Percentiles rank a stretch among this genome's conserved stretches.
These are phyloP conservation scores for Pammene aurita DNA, from an alignment of 2,888 invertebrate genomes.

Conservation along the genomic window DNA sequence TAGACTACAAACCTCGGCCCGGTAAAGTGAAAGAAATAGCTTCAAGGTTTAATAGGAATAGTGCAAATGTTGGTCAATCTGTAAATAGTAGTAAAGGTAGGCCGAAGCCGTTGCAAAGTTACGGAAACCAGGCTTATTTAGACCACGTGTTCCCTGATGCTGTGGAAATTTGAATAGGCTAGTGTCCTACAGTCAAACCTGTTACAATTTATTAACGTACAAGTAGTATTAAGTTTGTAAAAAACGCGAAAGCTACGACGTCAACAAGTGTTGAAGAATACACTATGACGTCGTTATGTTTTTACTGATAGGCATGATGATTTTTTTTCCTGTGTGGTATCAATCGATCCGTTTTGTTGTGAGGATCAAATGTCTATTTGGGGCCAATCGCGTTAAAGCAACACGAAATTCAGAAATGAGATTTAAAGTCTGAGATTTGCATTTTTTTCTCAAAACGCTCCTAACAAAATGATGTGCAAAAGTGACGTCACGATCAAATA, in stretches of 20 bases:
- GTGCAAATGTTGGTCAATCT: slow-evolving; percentile 54
- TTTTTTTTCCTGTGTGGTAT: no score
- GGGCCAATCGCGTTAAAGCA: no score
- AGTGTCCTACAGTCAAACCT: background rate
- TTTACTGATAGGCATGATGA: no score
- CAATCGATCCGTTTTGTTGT: no score
- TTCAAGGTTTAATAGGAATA: slow-evolving; percentile 71
- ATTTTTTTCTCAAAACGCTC: no score
- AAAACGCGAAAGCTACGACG: background rate
- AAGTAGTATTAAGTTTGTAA: background rate
- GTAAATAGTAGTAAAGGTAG: slow-evolving; percentile 68
- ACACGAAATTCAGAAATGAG: no score
- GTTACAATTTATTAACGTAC: background rate
- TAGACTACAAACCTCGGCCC: slow-evolving; percentile 64
- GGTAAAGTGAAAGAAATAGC: slow-evolving; percentile 79
- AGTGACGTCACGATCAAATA: no score
- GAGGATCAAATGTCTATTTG: no score
- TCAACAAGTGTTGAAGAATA: no score
- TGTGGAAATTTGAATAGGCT: slow-evolving; percentile 67
- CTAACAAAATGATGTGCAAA: no score
- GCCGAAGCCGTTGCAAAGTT: slow-evolving; percentile 84
- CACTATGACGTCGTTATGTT: no score
- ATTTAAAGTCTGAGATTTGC: no score
- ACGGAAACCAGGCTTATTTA: slow-evolving; percentile 84
- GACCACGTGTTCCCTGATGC: slow-evolving; percentile 85